phyloP scores from a whole-genome alignment of 2,888 invertebrate genomes.

The Bimastos eiseni region DNA sequence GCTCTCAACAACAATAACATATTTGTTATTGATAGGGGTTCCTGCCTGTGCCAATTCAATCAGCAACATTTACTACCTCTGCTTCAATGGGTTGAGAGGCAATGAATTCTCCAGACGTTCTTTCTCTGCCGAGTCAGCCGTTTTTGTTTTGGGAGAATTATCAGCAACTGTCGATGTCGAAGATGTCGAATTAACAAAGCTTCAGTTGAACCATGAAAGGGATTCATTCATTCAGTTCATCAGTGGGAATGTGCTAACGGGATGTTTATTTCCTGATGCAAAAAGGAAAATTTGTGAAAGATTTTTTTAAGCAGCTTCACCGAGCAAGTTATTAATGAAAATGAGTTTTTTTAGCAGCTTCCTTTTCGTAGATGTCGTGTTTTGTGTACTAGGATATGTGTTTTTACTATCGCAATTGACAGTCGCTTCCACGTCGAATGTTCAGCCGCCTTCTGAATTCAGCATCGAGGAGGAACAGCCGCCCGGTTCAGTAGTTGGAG shows the following conservation, averaged over 20 bases:
- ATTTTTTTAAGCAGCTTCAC: neutral
- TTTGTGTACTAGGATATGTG: neutral
- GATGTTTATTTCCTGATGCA: neutral
- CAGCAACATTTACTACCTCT: neutral
- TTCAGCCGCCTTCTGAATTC: constrained; percentile 14
- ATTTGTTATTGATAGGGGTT: neutral
- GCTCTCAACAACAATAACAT: neutral
- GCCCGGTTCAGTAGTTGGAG: neutral
- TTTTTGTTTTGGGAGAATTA: neutral
- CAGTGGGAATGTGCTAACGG: neutral
- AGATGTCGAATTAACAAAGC: neutral
- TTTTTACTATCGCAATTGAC: neutral
- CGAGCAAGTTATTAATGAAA: neutral
- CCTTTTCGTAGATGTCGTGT: neutral
- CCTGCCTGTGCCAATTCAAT: neutral
- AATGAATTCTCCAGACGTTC: neutral
- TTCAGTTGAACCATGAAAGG: neutral
- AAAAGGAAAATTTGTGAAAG: neutral
- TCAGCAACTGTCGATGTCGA: neutral
- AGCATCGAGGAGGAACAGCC: constrained; percentile 24
- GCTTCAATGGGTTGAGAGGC: neutral
- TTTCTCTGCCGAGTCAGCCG: neutral
- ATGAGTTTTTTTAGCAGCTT: neutral
- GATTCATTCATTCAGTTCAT: neutral
- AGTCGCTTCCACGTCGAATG: neutral